phyloP scores from a whole-genome alignment of 2,797 vertebrate genomes.

The Crossoptilon crossoptilon region DNA sequence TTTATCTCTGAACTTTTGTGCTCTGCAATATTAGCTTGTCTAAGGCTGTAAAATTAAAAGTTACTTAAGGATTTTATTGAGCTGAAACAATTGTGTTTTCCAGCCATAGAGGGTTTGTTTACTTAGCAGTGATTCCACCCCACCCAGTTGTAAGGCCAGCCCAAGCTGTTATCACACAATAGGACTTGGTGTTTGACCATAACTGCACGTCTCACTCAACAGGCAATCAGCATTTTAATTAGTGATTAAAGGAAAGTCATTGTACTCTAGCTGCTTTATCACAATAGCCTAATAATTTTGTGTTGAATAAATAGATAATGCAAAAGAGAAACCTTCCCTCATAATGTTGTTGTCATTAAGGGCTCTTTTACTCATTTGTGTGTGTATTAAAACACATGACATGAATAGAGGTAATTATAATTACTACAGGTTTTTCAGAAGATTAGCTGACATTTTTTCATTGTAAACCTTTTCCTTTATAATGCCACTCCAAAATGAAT shows the following conservation, averaged over 20 bases:
- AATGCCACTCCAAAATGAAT: conserved; percentile 71
- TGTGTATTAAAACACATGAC: conserved; percentile 78
- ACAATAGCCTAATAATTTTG: conserved; percentile 88
- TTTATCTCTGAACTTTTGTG: conserved; percentile 74
- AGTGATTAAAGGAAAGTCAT: conserved; percentile 87
- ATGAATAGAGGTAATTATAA: conserved; percentile 82
- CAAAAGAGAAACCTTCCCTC: conserved; percentile 82
- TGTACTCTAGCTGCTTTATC: conserved; percentile 85
- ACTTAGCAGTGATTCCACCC: conserved; percentile 70
- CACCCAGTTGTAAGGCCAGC: conserved; percentile 82
- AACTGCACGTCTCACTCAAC: conserved; percentile 85
- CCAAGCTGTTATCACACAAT: conserved; percentile 83
- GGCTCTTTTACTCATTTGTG: conserved; percentile 79
- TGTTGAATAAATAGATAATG: conserved; percentile 87
- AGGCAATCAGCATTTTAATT: conserved; percentile 89
- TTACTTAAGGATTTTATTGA: conserved; percentile 78
- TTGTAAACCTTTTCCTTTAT: conserved; percentile 74
- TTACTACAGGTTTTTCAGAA: conserved; percentile 65
- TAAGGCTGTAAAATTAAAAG: conserved; percentile 76
- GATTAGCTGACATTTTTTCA: conserved; percentile 71
- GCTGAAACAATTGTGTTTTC: conserved; percentile 74
- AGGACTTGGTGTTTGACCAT: conserved; percentile 84
- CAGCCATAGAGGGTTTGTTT: conserved; percentile 74
- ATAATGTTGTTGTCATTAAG: conserved; percentile 83
- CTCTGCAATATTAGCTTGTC: conserved; percentile 72